phyloP scores from a whole-genome alignment of 2,797 vertebrate species.

The Thunnus albacares region DNA sequence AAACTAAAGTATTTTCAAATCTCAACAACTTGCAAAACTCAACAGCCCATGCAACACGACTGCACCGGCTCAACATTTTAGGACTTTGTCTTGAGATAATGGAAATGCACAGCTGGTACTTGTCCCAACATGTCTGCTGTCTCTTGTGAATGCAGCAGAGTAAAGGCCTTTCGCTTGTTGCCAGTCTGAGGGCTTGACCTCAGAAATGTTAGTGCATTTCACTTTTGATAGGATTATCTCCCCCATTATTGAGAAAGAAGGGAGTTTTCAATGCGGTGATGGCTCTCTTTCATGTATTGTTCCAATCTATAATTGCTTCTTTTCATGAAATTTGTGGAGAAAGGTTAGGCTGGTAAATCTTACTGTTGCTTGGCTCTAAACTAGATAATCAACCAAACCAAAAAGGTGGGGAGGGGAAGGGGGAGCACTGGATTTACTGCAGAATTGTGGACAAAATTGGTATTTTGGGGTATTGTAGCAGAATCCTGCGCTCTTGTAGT shows the following conservation, averaged over 20 bases:
- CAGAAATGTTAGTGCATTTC: conserved; percentile 76
- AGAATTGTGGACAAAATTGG: conserved; percentile 11
- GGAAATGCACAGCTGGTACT: conserved; percentile 38
- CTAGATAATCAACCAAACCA: conserved; percentile 60
- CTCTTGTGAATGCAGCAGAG: conserved; percentile 18
- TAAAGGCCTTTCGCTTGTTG: conserved; percentile 50
- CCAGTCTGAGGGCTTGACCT: conserved; percentile 66
- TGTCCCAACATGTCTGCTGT: conserved; percentile 41
- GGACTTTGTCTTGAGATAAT: conserved; percentile 33
- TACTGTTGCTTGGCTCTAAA: conserved; percentile 51
- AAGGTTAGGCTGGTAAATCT: conserved; percentile 74
- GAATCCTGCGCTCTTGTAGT: conserved; percentile 6
- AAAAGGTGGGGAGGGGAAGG: not conserved
- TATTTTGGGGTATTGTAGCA: conserved; percentile 11
- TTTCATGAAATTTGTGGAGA: conserved; percentile 73
- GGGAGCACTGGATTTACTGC: conserved; percentile 7
- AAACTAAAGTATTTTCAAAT: not conserved
- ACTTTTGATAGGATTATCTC: conserved; percentile 81
- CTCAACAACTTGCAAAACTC: not conserved
- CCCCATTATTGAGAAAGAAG: conserved; percentile 73
- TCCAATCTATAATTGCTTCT: conserved; percentile 86
- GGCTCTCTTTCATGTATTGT: conserved; percentile 80
- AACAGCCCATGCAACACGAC: not conserved
- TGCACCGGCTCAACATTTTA: not conserved
- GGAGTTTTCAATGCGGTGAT: conserved; percentile 55